phyloP scores from a whole-genome alignment of 2,888 invertebrate genomes.

The Rambutsinella grinnellia region DNA sequence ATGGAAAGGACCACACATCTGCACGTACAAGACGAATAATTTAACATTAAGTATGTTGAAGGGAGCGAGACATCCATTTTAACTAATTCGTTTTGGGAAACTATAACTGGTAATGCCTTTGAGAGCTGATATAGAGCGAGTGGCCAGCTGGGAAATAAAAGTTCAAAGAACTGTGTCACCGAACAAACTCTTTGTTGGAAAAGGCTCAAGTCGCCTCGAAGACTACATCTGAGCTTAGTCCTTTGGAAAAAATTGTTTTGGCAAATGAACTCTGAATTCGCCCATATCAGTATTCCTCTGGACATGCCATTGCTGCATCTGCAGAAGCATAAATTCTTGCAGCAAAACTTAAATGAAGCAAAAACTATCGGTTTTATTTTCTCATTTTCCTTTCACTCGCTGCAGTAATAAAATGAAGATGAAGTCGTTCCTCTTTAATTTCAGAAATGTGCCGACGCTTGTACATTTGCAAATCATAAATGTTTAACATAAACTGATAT shows the following conservation, averaged over 20 bases:
- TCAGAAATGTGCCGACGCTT: too few species aligned
- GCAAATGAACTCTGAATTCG: background rate
- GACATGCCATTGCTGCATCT: background rate
- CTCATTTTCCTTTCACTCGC: too few species aligned
- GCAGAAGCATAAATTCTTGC: background rate
- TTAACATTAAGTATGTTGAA: background rate
- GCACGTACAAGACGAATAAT: background rate
- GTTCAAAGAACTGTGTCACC: conserved; percentile 44
- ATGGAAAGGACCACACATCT: background rate
- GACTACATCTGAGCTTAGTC: background rate
- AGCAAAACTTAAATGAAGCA: background rate
- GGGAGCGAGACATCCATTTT: conserved; percentile 8
- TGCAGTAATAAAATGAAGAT: too few species aligned
- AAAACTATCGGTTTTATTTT: background rate
- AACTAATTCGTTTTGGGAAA: conserved; percentile 25
- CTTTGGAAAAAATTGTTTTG: background rate
- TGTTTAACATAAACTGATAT: too few species aligned
- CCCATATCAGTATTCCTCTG: background rate
- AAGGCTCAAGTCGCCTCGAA: background rate
- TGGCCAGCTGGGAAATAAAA: background rate
- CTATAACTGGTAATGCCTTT: background rate
- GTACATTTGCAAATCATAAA: too few species aligned
- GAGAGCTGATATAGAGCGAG: too few species aligned
- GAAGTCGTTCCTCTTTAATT: too few species aligned
- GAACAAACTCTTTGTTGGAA: background rate